A percentile compares a stretch with the other conserved stretches of the same genome.
Conservation (phyloP, 2,113 vertebrate genomes). For the Scophthalmus maximus region DNA sequence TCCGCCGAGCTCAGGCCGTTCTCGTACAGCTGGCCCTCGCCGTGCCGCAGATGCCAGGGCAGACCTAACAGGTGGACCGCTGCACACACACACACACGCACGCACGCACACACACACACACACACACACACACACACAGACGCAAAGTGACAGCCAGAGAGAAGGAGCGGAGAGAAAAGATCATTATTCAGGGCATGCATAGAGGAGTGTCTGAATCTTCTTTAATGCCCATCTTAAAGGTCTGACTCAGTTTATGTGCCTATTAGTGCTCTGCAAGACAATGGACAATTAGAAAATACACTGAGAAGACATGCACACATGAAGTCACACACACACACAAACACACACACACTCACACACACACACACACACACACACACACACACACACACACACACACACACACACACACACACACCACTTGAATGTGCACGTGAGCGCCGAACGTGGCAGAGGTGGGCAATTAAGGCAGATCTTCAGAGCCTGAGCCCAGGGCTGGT, state of each 20-base stretch:
- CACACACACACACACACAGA: too few relatives aligned
- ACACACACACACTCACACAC: background rate
- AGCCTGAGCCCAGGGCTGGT: slow-evolving; percentile 73
- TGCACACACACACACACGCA: slow-evolving; percentile 76
- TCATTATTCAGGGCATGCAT: slow-evolving; percentile 65
- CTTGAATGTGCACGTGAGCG: slow-evolving; percentile 13
- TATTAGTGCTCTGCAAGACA: slow-evolving; percentile 65
- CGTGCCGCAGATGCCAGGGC: slow-evolving; percentile 96
- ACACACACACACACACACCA: background rate
- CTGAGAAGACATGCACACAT: slow-evolving; percentile 13
- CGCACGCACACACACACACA: background rate
- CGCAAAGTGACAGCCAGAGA: slow-evolving; percentile 33
- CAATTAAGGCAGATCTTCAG: slow-evolving; percentile 81
- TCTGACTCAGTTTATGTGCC: slow-evolving; percentile 63
- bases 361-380: slow-evolving; percentile 1
- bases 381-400: slow-evolving; percentile 11
- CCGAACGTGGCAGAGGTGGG: slow-evolving; percentile 67
- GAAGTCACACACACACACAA: background rate
- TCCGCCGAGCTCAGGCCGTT: slow-evolving; percentile 94
- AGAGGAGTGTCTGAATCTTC: slow-evolving; percentile 60
- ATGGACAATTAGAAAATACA: slow-evolving; percentile 59
- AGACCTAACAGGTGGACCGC: slow-evolving; percentile 98
- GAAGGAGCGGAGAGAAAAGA: slow-evolving; percentile 44
- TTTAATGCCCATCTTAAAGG: slow-evolving; percentile 65
- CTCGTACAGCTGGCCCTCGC: slow-evolving; percentile 95